Evolutionary conservation across 1,140 invertebrate genomes (phyloP).

Genomic region (Sitobion miscanthi): DNA sequence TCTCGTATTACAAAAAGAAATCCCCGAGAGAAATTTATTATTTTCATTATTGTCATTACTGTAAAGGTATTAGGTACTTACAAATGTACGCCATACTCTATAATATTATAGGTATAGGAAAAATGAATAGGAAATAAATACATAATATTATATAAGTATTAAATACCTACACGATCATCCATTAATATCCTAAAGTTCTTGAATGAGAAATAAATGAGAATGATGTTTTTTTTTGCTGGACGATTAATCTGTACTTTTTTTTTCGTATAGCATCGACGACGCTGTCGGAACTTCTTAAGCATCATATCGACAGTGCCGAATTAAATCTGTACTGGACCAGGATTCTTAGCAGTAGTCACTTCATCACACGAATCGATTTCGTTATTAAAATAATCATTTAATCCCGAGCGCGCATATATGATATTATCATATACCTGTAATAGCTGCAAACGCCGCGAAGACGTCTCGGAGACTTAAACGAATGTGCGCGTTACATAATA

Average conservation of each 20-base stretch:
- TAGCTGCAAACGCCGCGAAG: not conserved
- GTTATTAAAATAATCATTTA: not conserved
- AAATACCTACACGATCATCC: no score
- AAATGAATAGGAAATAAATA: not conserved
- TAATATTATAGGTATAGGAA: not conserved
- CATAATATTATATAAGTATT: no score
- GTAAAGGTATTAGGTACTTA: not conserved
- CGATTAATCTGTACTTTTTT: no score
- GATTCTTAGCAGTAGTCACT: not conserved
- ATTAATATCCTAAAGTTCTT: no score
- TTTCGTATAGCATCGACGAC: no score
- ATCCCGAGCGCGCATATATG: not conserved
- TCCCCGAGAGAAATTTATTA: not conserved
- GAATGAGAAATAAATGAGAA: no score
- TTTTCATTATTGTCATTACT: not conserved
- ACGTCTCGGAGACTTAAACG: not conserved
- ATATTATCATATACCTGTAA: not conserved
- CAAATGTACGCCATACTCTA: not conserved
- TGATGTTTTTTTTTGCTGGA: no score
- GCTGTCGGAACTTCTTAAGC: no score
- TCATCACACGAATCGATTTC: not conserved
- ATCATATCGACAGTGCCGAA: no score
- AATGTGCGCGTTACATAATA: not conserved
- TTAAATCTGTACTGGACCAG: no score
- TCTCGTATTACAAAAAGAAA: not conserved